Evolutionary conservation across 2,888 invertebrate species (phyloP).

Genomic region (Conomelus anceps): DNA sequence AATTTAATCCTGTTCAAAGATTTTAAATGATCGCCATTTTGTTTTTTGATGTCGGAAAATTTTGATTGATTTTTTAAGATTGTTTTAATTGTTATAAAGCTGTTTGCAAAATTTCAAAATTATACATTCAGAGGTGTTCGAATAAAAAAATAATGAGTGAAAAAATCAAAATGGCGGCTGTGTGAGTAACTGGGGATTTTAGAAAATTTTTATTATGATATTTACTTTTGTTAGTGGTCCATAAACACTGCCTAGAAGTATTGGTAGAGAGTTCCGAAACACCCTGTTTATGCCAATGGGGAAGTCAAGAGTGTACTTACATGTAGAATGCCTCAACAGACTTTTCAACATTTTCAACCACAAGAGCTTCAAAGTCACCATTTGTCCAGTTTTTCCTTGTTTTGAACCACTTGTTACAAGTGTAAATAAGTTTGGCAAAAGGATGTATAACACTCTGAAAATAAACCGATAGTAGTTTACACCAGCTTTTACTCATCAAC

Average conservation of each 20-base stretch:
- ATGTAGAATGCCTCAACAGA: slow-evolving; percentile 68
- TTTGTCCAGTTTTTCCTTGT: slow-evolving; percentile 77
- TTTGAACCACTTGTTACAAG: slow-evolving; percentile 33
- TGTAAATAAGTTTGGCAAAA: slow-evolving; percentile 46
- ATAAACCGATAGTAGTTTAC: background rate
- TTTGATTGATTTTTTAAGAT: too few species aligned
- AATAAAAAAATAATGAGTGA: too few species aligned
- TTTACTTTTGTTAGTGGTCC: background rate
- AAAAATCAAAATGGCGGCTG: too few species aligned
- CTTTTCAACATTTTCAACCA: slow-evolving; percentile 67
- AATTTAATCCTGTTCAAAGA: too few species aligned
- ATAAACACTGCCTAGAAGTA: background rate
- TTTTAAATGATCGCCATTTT: too few species aligned
- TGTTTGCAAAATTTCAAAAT: too few species aligned
- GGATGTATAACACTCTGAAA: slow-evolving; percentile 38
- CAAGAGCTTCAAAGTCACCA: slow-evolving; percentile 82
- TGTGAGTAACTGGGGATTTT: too few species aligned
- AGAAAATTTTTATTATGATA: too few species aligned
- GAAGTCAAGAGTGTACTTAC: slow-evolving; percentile 31
- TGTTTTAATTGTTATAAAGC: too few species aligned
- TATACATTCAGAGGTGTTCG: too few species aligned
- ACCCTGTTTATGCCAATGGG: background rate
- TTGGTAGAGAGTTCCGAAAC: too few species aligned
- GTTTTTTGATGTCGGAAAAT: too few species aligned
- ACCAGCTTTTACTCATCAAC: background rate